Evolutionary conservation across 2,888 invertebrate genomes (phyloP), one percentile per base, ranked within the genome.

Genomic region (Mesoligia furuncula): DNA sequence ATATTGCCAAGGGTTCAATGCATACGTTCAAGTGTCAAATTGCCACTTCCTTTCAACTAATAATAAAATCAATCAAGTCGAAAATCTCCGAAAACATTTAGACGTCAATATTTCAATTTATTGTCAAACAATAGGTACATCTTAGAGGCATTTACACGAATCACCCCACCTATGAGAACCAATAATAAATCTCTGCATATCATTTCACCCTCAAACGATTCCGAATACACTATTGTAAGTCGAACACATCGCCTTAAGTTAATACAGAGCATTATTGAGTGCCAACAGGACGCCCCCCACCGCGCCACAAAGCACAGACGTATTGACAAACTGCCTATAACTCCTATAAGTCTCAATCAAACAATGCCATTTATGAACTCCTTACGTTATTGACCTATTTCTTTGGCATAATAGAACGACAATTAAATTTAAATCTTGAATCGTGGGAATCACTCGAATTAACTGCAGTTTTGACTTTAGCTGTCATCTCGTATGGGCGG

Each of bases 271-370:
- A 86, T 88, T 90, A 90, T 91, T 87, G 88, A 89, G 91, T 88
- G 85, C 91, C 90, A 90, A 90, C 91, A 91, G 81, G 89, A 88
- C 92, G 90, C 94, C 95, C 94, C 88, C 95, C 94, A 90, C 90
- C 66, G 93, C 78, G 90, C 81, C 87, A 92, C 91, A 93, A 93
- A 88, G 90, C 91, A 80, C 89, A 88, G 85, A 85, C 91, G 93
- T 96, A 96, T 96, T 95, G 96, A 96, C 94, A 95, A 94, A 95
- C 93, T 95, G 96, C 96, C 95, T 96, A 96, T 96, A 96, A 94
- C 92, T 95, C 95, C 95, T 96, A 96, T 96, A 96, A 94, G 92
- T 94, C 94, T 92, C 94, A 93, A 95, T 94, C 95, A 94, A 95
- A 96, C 96, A 96, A 96, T 92, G 88, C 88, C 90, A 92, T 92